phyloP scores from a whole-genome alignment of 2,888 invertebrate species.

The Ormyrus nitidulus region DNA sequence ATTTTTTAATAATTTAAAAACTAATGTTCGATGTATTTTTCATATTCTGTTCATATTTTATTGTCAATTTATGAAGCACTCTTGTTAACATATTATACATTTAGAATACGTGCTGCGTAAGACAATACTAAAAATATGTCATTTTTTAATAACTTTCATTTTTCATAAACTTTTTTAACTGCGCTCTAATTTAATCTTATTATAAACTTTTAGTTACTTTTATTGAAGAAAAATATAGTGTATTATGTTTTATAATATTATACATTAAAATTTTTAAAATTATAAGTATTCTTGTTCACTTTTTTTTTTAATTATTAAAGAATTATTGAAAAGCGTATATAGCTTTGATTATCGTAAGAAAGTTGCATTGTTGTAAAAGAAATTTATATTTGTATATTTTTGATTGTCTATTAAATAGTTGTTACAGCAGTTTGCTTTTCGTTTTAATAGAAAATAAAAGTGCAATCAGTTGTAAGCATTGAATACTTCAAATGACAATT shows the following conservation, averaged over 20 bases:
- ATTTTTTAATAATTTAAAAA: constrained; percentile 32
- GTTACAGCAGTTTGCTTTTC: neutral
- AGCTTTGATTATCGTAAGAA: neutral
- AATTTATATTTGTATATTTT: constrained; percentile 34
- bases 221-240: no score
- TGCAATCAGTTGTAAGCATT: constrained; percentile 10
- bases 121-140: constrained; percentile 32
- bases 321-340: constrained; percentile 36
- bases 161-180: constrained; percentile 22
- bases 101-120: constrained; percentile 31
- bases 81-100: constrained; percentile 24
- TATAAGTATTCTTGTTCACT: no score
- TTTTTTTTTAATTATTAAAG: constrained; percentile 28
- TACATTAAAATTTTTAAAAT: no score
- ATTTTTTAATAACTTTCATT: constrained; percentile 20
- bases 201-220: no score
- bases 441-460: neutral
- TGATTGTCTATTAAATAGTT: constrained; percentile 19
- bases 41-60: constrained; percentile 2
- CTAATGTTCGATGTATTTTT: neutral
- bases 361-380: constrained; percentile 31
- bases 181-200: no score
- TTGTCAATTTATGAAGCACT: constrained; percentile 2
- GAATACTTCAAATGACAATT: constrained; percentile 23
- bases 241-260: no score